These are phyloP conservation scores for Remorina albescens DNA, from an alignment of 2,797 vertebrate genomes.

Conservation along the genomic window DNA sequence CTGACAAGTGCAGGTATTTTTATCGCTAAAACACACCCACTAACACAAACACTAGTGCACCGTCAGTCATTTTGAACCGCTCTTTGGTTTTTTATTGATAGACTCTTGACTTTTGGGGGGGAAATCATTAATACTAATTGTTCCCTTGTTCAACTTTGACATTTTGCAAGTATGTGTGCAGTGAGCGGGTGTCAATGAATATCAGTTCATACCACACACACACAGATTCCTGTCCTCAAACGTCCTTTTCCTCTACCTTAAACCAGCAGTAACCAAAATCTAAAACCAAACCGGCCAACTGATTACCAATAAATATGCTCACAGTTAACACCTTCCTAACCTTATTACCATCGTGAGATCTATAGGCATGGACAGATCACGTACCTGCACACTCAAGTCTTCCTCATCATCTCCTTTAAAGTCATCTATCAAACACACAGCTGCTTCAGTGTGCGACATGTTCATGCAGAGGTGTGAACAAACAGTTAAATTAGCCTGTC, in stretches of 20 bases:
- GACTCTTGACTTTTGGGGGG: conserved; percentile 17
- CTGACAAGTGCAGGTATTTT: conserved; percentile 76
- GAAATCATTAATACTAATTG: conserved; percentile 44
- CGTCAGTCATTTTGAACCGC: conserved; percentile 11
- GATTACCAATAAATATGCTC: conserved; percentile 11
- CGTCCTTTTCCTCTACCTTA: conserved; percentile 10
- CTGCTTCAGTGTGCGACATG: conserved; percentile 35
- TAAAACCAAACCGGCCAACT: conserved; percentile 16
- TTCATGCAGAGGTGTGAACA: conserved; percentile 63
- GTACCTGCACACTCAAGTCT: conserved; percentile 25
- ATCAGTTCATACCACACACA: conserved; percentile 49
- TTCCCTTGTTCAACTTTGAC: conserved; percentile 45
- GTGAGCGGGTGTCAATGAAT: conserved; percentile 35
- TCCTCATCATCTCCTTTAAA: conserved; percentile 51
- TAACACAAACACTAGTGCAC: background rate
- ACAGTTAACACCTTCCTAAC: background rate
- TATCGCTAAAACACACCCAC: conserved; percentile 45
- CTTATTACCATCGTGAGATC: conserved; percentile 13
- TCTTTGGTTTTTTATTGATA: conserved; percentile 10
- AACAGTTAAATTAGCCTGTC: conserved; percentile 47
- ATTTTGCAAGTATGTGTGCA: conserved; percentile 36
- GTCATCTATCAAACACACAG: conserved; percentile 56
- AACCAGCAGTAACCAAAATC: conserved; percentile 30
- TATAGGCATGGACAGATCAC: background rate
- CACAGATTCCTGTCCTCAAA: background rate